These are phyloP conservation scores for Tympanoctomys barrerae DNA, from an alignment of 2,797 vertebrate species.

Conservation along the genomic window DNA sequence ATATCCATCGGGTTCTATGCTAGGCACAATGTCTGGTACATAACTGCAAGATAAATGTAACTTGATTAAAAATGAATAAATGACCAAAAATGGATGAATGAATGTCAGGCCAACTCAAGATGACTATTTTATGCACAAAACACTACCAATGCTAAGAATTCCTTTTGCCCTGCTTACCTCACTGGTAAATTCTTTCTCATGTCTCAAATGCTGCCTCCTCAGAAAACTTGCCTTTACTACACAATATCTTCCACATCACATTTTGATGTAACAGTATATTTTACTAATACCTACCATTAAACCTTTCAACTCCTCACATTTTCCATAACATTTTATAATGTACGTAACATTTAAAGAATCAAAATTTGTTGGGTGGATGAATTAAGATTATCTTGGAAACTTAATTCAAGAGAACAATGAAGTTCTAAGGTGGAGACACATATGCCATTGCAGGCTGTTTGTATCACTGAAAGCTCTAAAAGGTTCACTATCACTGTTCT, in stretches of 20 bases:
- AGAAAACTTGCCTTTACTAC: conserved; percentile 13
- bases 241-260: neutral
- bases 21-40: neutral
- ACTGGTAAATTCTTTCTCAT: conserved; percentile 25
- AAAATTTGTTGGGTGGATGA: conserved; percentile 14
- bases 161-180: neutral
- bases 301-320: neutral
- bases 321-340: neutral
- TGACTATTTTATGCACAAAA: neutral
- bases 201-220: conserved; percentile 10
- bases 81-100: neutral
- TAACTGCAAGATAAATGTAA: neutral
- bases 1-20: neutral
- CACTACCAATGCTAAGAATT: neutral
- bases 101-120: neutral
- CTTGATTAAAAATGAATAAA: conserved; percentile 19
- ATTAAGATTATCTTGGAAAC: conserved; percentile 46
- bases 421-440: neutral
- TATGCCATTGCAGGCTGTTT: neutral
- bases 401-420: neutral
- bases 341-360: neutral
- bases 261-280: neutral
- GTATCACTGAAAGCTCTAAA: no score
- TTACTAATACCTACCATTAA: neutral
- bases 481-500: neutral